Evolutionary conservation across 2,888 invertebrate species (phyloP), one percentile per base, ranked within the genome.

Genomic region (Fragum sueziense): DNA sequence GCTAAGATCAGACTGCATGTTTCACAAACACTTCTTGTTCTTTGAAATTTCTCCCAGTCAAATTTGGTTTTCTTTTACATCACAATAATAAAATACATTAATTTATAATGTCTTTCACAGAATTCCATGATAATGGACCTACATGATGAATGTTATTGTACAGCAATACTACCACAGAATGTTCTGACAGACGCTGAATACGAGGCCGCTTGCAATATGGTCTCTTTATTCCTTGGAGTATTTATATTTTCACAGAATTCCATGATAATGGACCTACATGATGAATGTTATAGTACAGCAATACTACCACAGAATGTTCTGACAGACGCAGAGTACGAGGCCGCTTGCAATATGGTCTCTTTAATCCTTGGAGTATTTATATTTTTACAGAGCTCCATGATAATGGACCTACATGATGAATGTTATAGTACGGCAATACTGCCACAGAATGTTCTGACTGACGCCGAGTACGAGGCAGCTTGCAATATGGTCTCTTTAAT

Each of bases 331-430:
- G 81, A 81, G 59, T 77, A 76, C 41, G 84, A 81, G 59, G 79
- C 80, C 25, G 79, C 74, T 7, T 74, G 80, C 41, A 74, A 33
- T 47, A 84, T 80, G 77, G 62, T 75, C n/a, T n/a, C n/a, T n/a
- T n/a, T n/a, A n/a, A n/a, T n/a, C n/a, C n/a, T n/a, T n/a, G n/a
- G n/a, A n/a, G n/a, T n/a, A n/a, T n/a, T 47, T 47, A 9, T 47
- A 2, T 73, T 47, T 20, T 73, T 69, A 20, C 57, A 86, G 82
- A 79, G 80, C 47, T 70, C 82, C 27, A 87, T 88, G 86, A 79
- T 86, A 9, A 88, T 88, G 88, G 85, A 88, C 57, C 73, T 88
- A 22, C 79, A 80, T 74, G 88, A 88, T 73, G 88, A 86, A 70
- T 79, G 85, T 0, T 87, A 85, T 74, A 81, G 80, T 54, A 84